Base-by-base conservation (phyloP, 1,140 invertebrate genomes). In the Pemphigus obesinymphae region DNA sequence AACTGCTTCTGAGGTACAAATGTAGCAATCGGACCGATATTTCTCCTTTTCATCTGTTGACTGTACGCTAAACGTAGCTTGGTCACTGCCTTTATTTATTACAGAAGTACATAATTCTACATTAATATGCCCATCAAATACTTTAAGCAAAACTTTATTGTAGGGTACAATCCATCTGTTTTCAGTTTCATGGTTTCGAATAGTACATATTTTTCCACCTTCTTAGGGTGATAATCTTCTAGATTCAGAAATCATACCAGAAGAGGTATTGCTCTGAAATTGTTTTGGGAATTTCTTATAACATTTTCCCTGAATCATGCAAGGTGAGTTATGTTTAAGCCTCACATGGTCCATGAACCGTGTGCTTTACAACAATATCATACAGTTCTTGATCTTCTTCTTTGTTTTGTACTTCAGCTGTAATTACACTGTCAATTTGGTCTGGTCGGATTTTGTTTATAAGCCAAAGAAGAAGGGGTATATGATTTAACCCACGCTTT, bases 161-260 rank as follows among this genome's bases (percentile, higher is more conserved):
- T 86, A 88, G 63, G 86, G 87, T 2, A 87, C 87, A 53, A 88
- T 83, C 85, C 85, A 87, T 29, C 84, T 72, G 84, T 87, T 88
- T 75, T 87, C 85, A 72, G 87, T 84, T 3, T 29, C 48, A 50
- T 50, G 15, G 7, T 50, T 50, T 50, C 17, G 48, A 50, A 50
- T 45, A 11, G 15, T 45, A 45, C 10, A 8, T 11, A 45, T 45
- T 45, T 45, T 84, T 88, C 10, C 89, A 83, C 31, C 86, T 82
- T 50, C 55, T 61, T 61, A 1, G 11, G 34, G n/a, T 43, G n/a
- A 29, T 20, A 50, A 76, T 82, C 87, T 81, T 15, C 85, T 34
- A 83, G 89, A 88, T 29, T 82, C 66, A 34, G 88, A 85, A 85
- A 84, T 87, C 85, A 50, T 85, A 34, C 84, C 87, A 73, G 85